phyloP scores from a whole-genome alignment of 2,113 vertebrate genomes.

The Hemiscyllium ocellatum region DNA sequence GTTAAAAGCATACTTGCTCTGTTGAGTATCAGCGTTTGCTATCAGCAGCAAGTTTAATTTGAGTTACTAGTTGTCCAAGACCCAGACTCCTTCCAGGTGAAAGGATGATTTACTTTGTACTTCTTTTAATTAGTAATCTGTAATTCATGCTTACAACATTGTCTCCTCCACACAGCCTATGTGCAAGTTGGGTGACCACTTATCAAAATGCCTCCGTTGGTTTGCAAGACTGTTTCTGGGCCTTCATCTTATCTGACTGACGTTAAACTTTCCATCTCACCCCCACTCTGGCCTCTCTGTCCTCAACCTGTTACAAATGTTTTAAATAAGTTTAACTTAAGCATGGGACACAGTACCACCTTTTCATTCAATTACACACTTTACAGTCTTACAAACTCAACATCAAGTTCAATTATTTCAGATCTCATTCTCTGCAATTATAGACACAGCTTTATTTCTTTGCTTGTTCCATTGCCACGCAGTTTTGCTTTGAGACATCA shows the following conservation, averaged over 20 bases:
- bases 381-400: background rate
- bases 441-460: too few species aligned
- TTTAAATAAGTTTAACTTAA: background rate
- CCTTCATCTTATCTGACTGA: background rate
- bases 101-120: background rate
- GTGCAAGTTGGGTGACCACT: background rate
- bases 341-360: background rate
- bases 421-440: background rate
- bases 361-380: background rate
- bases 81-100: background rate
- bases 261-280: background rate
- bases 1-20: background rate
- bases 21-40: background rate
- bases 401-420: background rate
- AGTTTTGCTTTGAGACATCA: too few species aligned
- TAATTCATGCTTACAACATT: background rate
- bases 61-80: background rate
- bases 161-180: background rate
- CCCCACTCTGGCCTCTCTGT: background rate
- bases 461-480: too few species aligned
- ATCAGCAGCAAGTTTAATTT: background rate
- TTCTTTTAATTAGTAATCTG: background rate
- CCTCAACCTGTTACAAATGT: background rate
- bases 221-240: background rate
- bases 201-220: background rate